A percentile compares a stretch with the other conserved stretches of the same genome.
These are phyloP conservation scores for Mormoops blainvillei DNA, from an alignment of 2,113 vertebrate species.

Conservation along the genomic window DNA sequence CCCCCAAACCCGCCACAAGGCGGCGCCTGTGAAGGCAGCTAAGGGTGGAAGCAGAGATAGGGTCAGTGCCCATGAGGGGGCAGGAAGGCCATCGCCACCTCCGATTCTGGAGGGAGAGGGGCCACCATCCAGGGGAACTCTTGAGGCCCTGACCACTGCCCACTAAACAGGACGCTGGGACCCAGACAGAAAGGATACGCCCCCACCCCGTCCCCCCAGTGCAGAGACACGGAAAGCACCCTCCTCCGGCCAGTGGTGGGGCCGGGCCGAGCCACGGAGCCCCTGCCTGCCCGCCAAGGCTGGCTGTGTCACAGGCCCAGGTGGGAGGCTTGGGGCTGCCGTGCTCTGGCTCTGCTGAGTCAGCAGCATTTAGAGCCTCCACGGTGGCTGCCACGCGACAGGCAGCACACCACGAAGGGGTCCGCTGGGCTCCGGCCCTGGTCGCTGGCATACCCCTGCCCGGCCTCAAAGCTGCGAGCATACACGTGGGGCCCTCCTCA, in stretches of 20 bases:
- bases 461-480: accelerated
- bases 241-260: not conserved
- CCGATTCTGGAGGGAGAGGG: not conserved
- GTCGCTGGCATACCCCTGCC: accelerated
- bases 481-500: accelerated
- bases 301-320: not conserved
- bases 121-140: not conserved
- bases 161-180: not conserved
- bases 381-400: accelerated
- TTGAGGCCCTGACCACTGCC: not conserved
- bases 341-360: not conserved
- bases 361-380: not conserved
- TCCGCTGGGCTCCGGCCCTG: too few relatives aligned
- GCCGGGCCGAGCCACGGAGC: not conserved
- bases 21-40: not conserved
- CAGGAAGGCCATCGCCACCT: not conserved
- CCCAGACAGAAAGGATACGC: not conserved
- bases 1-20: accelerated
- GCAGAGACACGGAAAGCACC: not conserved
- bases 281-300: not conserved
- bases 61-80: accelerated
- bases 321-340: not conserved
- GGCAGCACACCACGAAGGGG: not conserved
- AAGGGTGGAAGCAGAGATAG: accelerated
- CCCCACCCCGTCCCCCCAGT: not conserved